A percentile compares a stretch with the other conserved stretches of the same genome.
phyloP scores from a whole-genome alignment of 2,797 vertebrate species.

The Emys orbicularis region DNA sequence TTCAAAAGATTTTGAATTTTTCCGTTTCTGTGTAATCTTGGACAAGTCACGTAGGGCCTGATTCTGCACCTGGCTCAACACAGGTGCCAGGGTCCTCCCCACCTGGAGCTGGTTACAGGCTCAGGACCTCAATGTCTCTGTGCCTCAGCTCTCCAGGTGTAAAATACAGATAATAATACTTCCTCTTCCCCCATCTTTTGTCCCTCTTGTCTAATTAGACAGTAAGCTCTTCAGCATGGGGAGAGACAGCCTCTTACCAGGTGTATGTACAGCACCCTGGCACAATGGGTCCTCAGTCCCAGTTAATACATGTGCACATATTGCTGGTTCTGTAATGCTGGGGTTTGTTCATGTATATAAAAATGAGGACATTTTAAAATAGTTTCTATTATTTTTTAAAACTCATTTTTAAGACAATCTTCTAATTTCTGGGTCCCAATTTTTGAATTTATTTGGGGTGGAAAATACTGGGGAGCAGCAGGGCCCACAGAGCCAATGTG shows the following conservation, averaged over 20 bases:
- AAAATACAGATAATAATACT: background rate
- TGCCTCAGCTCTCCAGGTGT: background rate
- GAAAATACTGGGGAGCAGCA: background rate
- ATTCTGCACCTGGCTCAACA: background rate
- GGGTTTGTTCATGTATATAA: background rate
- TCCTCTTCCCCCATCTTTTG: background rate
- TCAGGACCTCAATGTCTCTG: background rate
- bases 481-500: background rate
- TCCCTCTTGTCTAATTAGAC: background rate
- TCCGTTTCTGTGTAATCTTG: too few relatives aligned
- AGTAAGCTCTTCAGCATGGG: background rate
- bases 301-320: background rate
- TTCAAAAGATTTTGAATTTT: too few relatives aligned
- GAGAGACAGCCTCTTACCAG: background rate
- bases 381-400: background rate
- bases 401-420: too few relatives aligned
- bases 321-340: background rate
- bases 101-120: too few relatives aligned
- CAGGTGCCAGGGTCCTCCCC: too few relatives aligned
- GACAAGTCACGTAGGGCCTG: too few relatives aligned
- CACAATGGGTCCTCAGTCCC: background rate
- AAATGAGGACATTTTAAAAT: background rate
- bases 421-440: too few relatives aligned
- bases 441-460: background rate
- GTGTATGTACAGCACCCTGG: rapidly evolving